Evolutionary conservation across 2,797 vertebrate species (phyloP), one percentile per base, ranked within the genome.

Genomic region (Micrastur ruficollis): DNA sequence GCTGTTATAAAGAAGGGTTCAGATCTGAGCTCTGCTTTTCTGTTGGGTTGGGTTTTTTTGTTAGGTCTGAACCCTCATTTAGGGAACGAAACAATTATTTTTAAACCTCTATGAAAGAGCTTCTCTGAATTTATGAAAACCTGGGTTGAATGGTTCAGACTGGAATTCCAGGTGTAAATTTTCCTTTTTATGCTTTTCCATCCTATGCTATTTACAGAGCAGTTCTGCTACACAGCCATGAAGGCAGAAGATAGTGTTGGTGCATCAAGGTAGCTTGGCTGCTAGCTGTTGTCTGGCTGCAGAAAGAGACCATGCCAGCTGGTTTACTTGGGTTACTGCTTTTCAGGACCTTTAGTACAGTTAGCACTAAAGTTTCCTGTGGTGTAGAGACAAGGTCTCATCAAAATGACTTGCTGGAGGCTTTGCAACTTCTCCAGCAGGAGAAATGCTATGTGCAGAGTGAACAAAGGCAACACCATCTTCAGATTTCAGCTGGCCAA

Each of bases 381-480:
- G n/a, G 59, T 70, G 42, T 25, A 50, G 47, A 75, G 62, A 31
- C 27, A 27, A 68, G 19, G 5, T 55, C 47, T 55, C 50, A 62
- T 19, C 55, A 66, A 58, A 90, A 80, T 14, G 1, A 31, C 47
- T 83, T 34, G 8, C 34, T 55, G 68, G 29, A 75, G 13, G 38
- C 61, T 71, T 32, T 83, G 25, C 31, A 38, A 14, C 18, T 65
- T 83, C 44, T 89, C 40, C 56, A 86, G 44, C 20, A 70, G 29
- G 11, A 67, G 2, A 16, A 82, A 42, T 2, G 1, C 38, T 49
- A 16, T 31, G 12, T 19, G 27, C 29, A 74, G 25, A 47, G 14
- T 14, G 32, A 36, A 11, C 0, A 0, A 80, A 80, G 46, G 36
- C 53, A 89, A 4, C 17, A 16, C 14, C 1, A 0, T 8, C 3